phyloP scores from a whole-genome alignment of 2,888 invertebrate genomes.

The Leucania comma region DNA sequence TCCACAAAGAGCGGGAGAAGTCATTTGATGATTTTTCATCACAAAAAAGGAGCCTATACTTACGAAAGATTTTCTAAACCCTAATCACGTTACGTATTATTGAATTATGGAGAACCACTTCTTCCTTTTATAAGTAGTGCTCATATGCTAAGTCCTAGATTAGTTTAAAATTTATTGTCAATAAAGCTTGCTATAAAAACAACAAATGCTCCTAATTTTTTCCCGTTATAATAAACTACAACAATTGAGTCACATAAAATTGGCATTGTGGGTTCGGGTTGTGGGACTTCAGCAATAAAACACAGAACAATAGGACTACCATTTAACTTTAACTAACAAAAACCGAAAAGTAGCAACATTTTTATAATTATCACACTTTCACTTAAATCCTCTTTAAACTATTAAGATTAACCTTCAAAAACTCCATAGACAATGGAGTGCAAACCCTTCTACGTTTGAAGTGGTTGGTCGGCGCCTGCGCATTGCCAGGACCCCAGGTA shows the following conservation, averaged over 20 bases:
- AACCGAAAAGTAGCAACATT: conserved; percentile 14
- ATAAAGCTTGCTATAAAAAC: not conserved
- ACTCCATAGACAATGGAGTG: conserved; percentile 72
- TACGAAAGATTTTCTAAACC: no score
- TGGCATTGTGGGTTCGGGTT: not conserved
- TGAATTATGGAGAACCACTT: no score
- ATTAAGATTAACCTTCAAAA: conserved; percentile 58
- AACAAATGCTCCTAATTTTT: not conserved
- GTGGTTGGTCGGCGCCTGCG: conserved; percentile 76
- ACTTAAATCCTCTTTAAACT: conserved; percentile 38
- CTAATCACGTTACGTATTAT: no score
- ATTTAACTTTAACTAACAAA: conserved; percentile 24
- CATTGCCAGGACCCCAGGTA: conserved; percentile 74
- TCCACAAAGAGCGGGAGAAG: no score
- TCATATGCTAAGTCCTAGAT: not conserved
- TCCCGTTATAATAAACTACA: not conserved
- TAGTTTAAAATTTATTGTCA: no score
- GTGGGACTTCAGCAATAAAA: not conserved
- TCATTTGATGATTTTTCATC: no score
- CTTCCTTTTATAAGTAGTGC: not conserved
- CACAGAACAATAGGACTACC: conserved; percentile 3
- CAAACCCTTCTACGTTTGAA: conserved; percentile 79
- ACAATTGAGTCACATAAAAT: conserved; percentile 7
- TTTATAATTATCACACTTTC: conserved; percentile 24
- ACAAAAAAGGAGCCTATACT: no score